Conservation (phyloP, 2,113 vertebrate species). For the Sylvia atricapilla region DNA sequence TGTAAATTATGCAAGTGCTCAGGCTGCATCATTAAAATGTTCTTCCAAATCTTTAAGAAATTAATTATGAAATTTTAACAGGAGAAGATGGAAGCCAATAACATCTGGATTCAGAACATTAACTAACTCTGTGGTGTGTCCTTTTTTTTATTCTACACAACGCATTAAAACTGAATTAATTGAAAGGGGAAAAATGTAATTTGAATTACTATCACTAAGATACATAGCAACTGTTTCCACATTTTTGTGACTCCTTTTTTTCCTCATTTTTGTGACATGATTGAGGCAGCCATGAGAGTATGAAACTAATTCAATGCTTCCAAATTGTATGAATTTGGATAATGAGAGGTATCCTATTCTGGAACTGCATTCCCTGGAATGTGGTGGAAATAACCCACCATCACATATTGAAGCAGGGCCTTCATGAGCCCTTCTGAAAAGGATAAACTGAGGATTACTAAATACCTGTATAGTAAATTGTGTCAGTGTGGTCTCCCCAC, state of each 20-base stretch:
- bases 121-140: not conserved
- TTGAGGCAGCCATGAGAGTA: not conserved
- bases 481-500: not conserved
- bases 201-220: not conserved
- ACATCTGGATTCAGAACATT: not conserved
- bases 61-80: not conserved
- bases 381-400: not conserved
- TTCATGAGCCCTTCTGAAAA: not conserved
- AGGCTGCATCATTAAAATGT: not conserved
- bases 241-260: not conserved
- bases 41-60: not conserved
- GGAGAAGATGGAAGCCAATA: not conserved
- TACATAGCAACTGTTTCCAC: not conserved
- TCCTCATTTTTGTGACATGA: too few relatives aligned
- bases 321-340: not conserved
- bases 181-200: not conserved
- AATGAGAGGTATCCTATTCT: not conserved
- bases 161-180: not conserved
- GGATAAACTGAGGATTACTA: not conserved
- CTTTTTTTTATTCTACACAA: not conserved
- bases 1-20: not conserved
- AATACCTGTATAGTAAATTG: not conserved
- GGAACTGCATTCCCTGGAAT: rapidly evolving
- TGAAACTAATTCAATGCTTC: not conserved
- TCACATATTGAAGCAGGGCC: not conserved